These are phyloP conservation scores for Oceanodroma tethys DNA, from an alignment of 2,113 vertebrate species.

Conservation along the genomic window DNA sequence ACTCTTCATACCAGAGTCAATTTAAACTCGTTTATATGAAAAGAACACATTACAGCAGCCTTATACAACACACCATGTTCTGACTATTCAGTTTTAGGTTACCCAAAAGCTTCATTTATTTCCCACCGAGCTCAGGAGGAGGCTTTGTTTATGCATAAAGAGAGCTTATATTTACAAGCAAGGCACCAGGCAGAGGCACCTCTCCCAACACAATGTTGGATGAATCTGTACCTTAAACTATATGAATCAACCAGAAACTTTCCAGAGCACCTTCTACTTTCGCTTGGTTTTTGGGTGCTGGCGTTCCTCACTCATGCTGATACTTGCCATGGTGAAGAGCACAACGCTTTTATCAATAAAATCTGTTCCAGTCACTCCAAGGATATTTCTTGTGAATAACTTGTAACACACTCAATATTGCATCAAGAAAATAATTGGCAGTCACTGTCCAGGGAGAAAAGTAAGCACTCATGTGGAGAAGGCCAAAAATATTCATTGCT, in stretches of 20 bases:
- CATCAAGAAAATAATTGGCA: slow-evolving; percentile 13
- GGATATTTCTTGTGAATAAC: neutral
- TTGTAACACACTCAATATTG: neutral
- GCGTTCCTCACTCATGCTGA: neutral
- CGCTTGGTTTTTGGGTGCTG: neutral
- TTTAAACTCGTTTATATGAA: slow-evolving; percentile 55
- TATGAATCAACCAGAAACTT: neutral
- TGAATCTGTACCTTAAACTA: neutral
- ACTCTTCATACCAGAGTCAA: slow-evolving; percentile 57
- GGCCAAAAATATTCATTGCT: neutral
- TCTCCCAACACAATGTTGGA: neutral
- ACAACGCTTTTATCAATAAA: neutral
- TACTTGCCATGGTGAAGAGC: neutral
- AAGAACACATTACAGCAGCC: neutral
- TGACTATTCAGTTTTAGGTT: neutral
- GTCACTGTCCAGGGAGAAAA: neutral
- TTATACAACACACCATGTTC: neutral
- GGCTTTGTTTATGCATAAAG: neutral
- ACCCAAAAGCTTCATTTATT: neutral
- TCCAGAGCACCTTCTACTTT: neutral
- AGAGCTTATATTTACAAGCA: neutral
- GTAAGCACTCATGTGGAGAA: neutral
- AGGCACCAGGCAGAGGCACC: neutral
- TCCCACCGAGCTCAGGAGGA: neutral
- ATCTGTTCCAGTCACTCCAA: neutral